These are phyloP conservation scores for Cettia cetti DNA, from an alignment of 2,113 vertebrate genomes.

Conservation along the genomic window DNA sequence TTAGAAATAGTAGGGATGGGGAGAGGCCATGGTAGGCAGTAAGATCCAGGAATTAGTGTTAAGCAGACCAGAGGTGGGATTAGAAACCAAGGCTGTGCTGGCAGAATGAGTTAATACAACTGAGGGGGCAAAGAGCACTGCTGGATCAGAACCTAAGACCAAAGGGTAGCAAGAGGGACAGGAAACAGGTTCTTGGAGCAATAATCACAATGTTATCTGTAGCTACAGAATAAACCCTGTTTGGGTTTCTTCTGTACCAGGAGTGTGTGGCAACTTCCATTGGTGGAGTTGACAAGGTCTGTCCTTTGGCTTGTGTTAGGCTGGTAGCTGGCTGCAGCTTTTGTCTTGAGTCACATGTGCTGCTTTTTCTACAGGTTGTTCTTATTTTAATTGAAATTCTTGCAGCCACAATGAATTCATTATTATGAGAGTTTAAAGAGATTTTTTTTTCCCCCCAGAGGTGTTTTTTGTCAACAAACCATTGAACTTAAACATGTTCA, in stretches of 20 bases:
- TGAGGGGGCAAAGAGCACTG: not conserved
- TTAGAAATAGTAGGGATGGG: not conserved
- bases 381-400: not conserved
- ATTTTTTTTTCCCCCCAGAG: not conserved
- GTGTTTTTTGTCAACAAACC: not conserved
- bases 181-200: not conserved
- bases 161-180: not conserved
- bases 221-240: not conserved
- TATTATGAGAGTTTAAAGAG: not conserved
- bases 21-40: fast-evolving
- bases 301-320: not conserved
- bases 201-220: not conserved
- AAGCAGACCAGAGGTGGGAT: not conserved
- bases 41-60: not conserved
- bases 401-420: not conserved
- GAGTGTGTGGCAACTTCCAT: not conserved
- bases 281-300: not conserved
- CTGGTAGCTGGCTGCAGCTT: not conserved
- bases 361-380: not conserved
- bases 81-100: not conserved
- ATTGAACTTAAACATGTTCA: not conserved
- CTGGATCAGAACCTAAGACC: not conserved
- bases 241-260: not conserved
- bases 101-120: not conserved
- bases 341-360: not conserved